phyloP scores from a whole-genome alignment of 2,113 vertebrate genomes.

The Perca schrenkii region DNA sequence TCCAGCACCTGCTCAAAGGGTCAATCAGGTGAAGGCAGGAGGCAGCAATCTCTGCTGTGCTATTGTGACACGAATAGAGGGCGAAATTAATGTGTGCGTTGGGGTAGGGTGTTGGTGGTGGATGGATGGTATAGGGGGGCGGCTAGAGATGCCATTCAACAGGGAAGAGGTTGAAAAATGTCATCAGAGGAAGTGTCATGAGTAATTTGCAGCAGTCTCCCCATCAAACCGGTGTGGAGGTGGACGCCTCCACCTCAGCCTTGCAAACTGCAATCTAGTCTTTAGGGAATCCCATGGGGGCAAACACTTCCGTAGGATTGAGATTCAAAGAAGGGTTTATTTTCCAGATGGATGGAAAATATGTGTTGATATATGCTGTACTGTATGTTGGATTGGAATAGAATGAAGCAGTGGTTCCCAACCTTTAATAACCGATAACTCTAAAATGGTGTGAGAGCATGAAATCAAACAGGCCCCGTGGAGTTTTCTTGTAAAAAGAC shows the following conservation, averaged over 20 bases:
- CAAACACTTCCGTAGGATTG: constrained; percentile 35
- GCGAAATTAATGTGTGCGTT: constrained; percentile 71
- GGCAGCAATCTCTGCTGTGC: constrained; percentile 76
- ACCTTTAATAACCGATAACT: background rate
- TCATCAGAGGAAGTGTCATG: constrained; percentile 81
- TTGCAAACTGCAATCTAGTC: constrained; percentile 51
- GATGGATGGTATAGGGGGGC: constrained; percentile 40
- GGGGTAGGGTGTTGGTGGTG: constrained; percentile 51
- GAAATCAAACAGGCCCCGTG: background rate
- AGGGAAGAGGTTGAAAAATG: constrained; percentile 76
- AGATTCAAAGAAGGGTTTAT: constrained; percentile 54
- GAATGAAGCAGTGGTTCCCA: background rate
- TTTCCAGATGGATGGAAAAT: constrained; percentile 52
- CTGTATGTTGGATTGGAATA: constrained; percentile 45
- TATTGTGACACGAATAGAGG: constrained; percentile 74
- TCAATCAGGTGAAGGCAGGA: constrained; percentile 78
- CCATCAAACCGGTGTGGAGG: constrained; percentile 68
- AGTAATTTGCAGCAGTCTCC: constrained; percentile 78
- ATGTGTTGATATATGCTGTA: constrained; percentile 49
- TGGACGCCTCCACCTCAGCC: constrained; percentile 63
- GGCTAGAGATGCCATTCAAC: constrained; percentile 67
- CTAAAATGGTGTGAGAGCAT: background rate
- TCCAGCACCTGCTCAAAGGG: constrained; percentile 83
- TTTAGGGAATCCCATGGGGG: constrained; percentile 52
- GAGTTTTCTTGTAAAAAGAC: background rate